phyloP scores from a whole-genome alignment of 2,888 invertebrate species.

The Ichneumon xanthorius region DNA sequence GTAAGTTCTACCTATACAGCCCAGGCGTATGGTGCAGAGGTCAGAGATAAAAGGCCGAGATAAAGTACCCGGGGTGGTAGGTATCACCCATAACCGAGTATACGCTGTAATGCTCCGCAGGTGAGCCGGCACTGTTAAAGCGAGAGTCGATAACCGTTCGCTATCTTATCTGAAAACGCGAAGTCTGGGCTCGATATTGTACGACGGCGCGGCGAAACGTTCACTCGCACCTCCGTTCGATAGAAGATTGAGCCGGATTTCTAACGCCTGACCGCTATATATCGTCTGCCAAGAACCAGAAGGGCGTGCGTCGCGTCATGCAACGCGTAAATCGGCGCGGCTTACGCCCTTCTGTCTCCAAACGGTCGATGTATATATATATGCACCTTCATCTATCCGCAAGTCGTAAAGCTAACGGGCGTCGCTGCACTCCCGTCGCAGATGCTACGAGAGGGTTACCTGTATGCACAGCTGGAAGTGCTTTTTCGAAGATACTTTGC shows the following conservation, averaged over 20 bases:
- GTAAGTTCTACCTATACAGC: slow-evolving; percentile 67
- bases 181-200: slow-evolving; percentile 63
- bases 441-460: slow-evolving; percentile 19
- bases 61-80: slow-evolving; percentile 73
- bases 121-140: slow-evolving; percentile 80
- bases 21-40: slow-evolving; percentile 80
- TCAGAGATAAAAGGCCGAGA: slow-evolving; percentile 82
- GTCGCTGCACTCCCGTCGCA: slow-evolving; percentile 59
- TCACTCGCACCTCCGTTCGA: slow-evolving; percentile 36
- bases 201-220: slow-evolving; percentile 41
- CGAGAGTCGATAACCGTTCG: slow-evolving; percentile 79
- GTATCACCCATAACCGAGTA: slow-evolving; percentile 36
- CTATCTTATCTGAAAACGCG: slow-evolving; percentile 79
- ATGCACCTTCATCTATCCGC: slow-evolving; percentile 12
- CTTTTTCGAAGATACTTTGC: neutral
- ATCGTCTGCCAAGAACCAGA: neutral
- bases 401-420: slow-evolving; percentile 66
- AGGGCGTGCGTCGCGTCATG: too few species aligned
- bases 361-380: neutral
- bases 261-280: slow-evolving; percentile 60
- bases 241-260: slow-evolving; percentile 70
- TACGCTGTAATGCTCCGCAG: slow-evolving; percentile 72
- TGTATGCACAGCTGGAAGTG: neutral
- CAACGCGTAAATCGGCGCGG: too few species aligned
- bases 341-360: too few species aligned